These are phyloP conservation scores for Limnothrissa miodon DNA, from an alignment of 2,113 vertebrate genomes.

Conservation along the genomic window DNA sequence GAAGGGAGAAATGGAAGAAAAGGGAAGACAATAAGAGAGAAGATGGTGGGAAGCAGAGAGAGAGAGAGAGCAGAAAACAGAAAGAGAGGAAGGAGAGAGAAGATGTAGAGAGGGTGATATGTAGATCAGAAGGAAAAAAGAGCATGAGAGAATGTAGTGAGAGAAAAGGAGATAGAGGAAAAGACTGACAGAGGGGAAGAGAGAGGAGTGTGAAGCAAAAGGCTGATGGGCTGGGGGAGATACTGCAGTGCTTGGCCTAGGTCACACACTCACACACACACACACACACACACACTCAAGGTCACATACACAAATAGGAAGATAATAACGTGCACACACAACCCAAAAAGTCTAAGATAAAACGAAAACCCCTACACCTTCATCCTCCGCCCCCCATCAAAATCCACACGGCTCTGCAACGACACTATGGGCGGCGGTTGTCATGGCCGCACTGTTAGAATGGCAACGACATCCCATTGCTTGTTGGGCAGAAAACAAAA, in stretches of 20 bases:
- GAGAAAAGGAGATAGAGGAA: background rate
- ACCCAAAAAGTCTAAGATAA: no score
- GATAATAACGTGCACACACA: background rate
- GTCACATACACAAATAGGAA: background rate
- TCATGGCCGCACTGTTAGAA: constrained; percentile 33
- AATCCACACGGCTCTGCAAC: background rate
- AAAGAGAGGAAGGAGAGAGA: background rate
- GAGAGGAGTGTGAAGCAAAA: background rate
- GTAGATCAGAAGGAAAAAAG: no score
- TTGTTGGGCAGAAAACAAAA: constrained; percentile 52
- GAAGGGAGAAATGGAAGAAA: background rate
- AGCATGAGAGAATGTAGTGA: no score
- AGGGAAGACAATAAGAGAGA: no score
- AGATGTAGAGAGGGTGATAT: background rate
- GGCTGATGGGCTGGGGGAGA: background rate
- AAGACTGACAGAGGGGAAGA: no score
- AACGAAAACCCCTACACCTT: no score
- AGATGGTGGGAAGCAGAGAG: constrained; percentile 3
- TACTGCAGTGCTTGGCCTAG: background rate
- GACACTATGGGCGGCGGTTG: background rate
- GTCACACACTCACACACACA: background rate
- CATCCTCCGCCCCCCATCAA: background rate
- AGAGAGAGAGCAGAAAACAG: background rate
- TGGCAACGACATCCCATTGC: constrained; percentile 43
- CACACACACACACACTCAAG: constrained; percentile 5